phyloP scores from a whole-genome alignment of 2,113 vertebrate species.

The Microtus ochrogaster region DNA sequence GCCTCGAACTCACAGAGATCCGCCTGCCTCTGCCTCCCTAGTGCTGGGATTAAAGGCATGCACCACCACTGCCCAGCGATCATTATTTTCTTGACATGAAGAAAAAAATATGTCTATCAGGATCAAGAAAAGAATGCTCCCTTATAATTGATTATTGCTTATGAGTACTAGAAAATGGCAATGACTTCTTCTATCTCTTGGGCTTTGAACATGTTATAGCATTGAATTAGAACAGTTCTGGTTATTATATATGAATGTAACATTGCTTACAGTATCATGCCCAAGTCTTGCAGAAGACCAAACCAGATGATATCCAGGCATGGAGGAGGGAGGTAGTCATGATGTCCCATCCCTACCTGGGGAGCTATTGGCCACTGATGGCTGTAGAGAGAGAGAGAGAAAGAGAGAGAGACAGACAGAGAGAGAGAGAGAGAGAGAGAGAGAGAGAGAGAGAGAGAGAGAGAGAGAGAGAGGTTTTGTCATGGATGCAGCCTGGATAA shows the following conservation, averaged over 20 bases:
- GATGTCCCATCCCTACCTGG: too few relatives aligned
- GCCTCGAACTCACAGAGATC: too few relatives aligned
- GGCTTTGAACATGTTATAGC: background rate
- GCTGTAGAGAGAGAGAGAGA: too few relatives aligned
- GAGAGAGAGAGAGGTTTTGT: background rate
- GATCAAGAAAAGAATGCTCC: background rate
- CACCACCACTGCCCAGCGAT: too few relatives aligned
- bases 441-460: background rate
- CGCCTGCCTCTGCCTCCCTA: too few relatives aligned
- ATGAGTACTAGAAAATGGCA: background rate
- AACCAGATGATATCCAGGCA: background rate
- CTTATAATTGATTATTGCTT: background rate
- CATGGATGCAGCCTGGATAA: too few relatives aligned
- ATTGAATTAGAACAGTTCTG: background rate
- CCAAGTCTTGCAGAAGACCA: background rate
- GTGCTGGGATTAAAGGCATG: too few relatives aligned
- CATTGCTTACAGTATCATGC: background rate
- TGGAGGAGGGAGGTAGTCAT: background rate
- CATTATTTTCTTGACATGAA: conserved; percentile 43
- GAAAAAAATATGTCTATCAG: background rate
- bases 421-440: too few relatives aligned
- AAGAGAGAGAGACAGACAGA: too few relatives aligned
- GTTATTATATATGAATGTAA: background rate
- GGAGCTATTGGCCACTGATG: background rate
- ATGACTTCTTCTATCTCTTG: background rate